Evolutionary conservation across 2,113 vertebrate species (phyloP).

Genomic region (Dissostichus mawsoni): DNA sequence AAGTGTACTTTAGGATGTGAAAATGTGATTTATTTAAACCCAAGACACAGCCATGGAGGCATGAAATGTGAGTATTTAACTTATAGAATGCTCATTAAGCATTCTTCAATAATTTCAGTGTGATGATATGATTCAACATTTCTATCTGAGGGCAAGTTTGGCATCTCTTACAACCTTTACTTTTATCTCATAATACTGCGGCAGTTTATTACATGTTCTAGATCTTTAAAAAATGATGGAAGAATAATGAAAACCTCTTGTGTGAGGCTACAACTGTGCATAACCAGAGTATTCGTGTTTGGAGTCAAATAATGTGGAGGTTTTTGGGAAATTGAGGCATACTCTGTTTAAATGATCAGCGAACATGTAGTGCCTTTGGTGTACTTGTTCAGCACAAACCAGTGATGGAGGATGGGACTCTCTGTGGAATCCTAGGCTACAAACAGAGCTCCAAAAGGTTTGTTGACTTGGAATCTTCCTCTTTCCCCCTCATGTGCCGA

Average conservation of each 20-base stretch:
- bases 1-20: slow-evolving; percentile 19
- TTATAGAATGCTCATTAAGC: slow-evolving; percentile 4
- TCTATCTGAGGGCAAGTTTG: slow-evolving; percentile 15
- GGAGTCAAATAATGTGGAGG: slow-evolving; percentile 25
- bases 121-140: slow-evolving; percentile 26
- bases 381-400: slow-evolving; percentile 22
- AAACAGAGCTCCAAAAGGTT: slow-evolving; percentile 46
- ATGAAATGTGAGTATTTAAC: slow-evolving; percentile 18
- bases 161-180: slow-evolving; percentile 28
- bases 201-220: slow-evolving; percentile 20
- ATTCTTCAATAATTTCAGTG: slow-evolving; percentile 1
- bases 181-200: slow-evolving; percentile 27
- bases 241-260: slow-evolving; percentile 32
- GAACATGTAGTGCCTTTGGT: slow-evolving; percentile 33
- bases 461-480: slow-evolving; percentile 57
- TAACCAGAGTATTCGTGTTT: slow-evolving; percentile 17
- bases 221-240: slow-evolving; percentile 24
- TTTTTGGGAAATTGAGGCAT: slow-evolving; percentile 5
- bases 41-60: neutral
- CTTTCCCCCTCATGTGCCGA: slow-evolving; percentile 38
- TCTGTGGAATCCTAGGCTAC: slow-evolving; percentile 25
- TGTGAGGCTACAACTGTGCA: slow-evolving; percentile 17
- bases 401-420: slow-evolving; percentile 16
- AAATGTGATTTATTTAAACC: slow-evolving; percentile 2
- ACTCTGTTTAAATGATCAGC: slow-evolving; percentile 16